Percentiles rank a stretch among this genome's conserved stretches.
These are phyloP conservation scores for Onychomys torridus DNA, from an alignment of 2,797 vertebrate species.

Conservation along the genomic window DNA sequence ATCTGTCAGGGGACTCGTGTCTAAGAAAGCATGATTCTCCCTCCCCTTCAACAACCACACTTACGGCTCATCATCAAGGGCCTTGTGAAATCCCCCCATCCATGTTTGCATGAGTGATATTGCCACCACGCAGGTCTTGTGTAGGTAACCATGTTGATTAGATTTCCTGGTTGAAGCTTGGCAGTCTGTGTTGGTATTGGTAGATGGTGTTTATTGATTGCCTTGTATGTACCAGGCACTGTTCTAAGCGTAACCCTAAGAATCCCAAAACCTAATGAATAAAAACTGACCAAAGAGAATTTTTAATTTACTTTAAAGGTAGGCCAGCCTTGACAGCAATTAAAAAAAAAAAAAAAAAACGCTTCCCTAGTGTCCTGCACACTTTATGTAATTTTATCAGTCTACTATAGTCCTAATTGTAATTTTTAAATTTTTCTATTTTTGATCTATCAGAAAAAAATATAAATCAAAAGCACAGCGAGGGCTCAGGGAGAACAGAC, in stretches of 20 bases:
- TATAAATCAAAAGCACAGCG: background rate
- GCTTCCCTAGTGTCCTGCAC: background rate
- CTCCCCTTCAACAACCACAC: background rate
- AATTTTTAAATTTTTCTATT: background rate
- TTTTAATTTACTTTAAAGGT: constrained; percentile 1
- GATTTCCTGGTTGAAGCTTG: background rate
- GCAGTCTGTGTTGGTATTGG: background rate
- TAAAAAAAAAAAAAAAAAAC: constrained; percentile 7
- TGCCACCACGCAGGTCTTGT: no score
- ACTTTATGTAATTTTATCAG: background rate
- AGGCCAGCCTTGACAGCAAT: background rate
- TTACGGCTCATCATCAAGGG: background rate
- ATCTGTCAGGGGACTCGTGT: background rate
- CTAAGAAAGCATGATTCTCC: background rate
- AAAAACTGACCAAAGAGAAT: background rate
- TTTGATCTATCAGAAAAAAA: background rate
- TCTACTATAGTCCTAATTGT: background rate
- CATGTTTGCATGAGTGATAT: background rate
- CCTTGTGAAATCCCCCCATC: no score
- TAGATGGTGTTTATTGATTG: background rate
- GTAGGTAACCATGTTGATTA: background rate
- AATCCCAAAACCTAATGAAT: background rate
- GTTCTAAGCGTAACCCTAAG: background rate
- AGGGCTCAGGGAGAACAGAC: background rate
- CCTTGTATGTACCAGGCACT: background rate